Base-by-base conservation (phyloP, 2,797 vertebrate genomes). In the Esox masquinongy region DNA sequence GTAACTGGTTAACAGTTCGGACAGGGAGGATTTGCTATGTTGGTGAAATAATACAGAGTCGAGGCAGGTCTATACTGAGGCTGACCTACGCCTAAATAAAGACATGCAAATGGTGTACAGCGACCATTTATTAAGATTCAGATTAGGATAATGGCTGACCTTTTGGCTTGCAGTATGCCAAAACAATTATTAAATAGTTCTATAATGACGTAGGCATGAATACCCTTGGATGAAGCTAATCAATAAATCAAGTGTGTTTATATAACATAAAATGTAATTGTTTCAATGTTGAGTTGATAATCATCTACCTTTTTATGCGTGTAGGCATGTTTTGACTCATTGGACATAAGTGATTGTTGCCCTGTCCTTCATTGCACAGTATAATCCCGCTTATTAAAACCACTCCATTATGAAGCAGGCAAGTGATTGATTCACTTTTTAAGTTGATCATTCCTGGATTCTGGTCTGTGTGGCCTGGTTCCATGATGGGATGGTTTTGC, bases 201-300 rank as follows among this genome's bases (percentile, higher is more conserved):
- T 80, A 79, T 70, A 12, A 11, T 26, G 8, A 22, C 12, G 22
- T 26, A 24, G 22, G 9, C 22, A 0, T 11, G 56, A 61, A 24
- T 26, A 77, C 50, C 82, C 85, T 83, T 86, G 78, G 49, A 53
- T 69, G 51, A 61, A 53, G 2, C 75, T 50, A 73, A 79, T 82
- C 17, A 77, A 53, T 75, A 56, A 82, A 77, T 78, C 70, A 84
- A 71, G 64, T 75, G 26, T 75, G 70, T 76, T 47, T 11, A 47
- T 14, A 47, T 1, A 47, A 47, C 43, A 47, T 47, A 11, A 47
- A 47, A 47, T 72, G 79, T 76, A 59, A 77, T 81, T 72, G 68
- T 81, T 77, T 74, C 72, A 4, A 2, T 47, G 76, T 72, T 31
- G 7, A 29, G 26, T 24, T 15, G 61, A 64, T 64, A 29, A 64